These are phyloP conservation scores for Chlorocebus sabaeus DNA, from an alignment of 2,113 vertebrate species.

Conservation along the genomic window DNA sequence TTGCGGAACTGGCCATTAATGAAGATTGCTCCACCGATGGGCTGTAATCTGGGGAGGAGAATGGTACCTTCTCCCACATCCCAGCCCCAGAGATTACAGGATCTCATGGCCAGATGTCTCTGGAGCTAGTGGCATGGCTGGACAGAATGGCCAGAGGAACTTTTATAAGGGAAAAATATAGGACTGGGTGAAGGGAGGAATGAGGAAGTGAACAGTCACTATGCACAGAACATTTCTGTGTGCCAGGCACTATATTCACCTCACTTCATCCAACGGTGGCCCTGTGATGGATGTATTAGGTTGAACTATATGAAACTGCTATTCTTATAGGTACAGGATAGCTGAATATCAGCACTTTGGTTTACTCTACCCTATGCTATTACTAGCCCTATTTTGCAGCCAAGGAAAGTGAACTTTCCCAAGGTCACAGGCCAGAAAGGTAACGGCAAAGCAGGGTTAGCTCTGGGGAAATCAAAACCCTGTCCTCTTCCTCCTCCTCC, in stretches of 20 bases:
- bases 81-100: neutral
- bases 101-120: neutral
- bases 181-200: neutral
- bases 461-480: neutral
- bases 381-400: neutral
- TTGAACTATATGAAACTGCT: neutral
- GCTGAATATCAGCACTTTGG: neutral
- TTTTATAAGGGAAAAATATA: neutral
- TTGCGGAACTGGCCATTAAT: neutral
- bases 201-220: neutral
- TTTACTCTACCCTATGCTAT: neutral
- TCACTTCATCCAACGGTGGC: neutral
- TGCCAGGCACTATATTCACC: neutral
- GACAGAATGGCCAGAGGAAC: neutral
- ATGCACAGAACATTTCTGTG: neutral
- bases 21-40: neutral
- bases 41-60: neutral
- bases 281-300: neutral
- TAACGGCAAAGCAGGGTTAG: too few species aligned
- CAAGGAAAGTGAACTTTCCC: neutral
- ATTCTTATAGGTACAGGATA: neutral
- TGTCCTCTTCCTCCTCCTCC: fast-evolving
- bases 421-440: neutral
- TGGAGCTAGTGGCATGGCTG: neutral
- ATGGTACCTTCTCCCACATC: neutral